A percentile compares a stretch with the other conserved stretches of the same genome.
These are phyloP conservation scores for Procavia capensis DNA, from an alignment of 2,113 vertebrate genomes.

Conservation along the genomic window DNA sequence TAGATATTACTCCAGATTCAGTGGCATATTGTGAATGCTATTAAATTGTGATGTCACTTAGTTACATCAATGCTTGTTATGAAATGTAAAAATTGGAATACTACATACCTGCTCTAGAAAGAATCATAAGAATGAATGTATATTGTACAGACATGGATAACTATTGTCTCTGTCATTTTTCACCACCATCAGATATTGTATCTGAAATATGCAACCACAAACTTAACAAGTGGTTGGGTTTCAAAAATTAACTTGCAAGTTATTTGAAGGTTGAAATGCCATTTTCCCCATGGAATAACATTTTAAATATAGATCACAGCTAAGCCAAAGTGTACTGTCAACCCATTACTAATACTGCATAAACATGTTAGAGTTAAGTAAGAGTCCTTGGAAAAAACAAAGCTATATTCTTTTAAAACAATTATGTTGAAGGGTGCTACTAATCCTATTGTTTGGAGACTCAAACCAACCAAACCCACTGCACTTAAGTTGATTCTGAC, in stretches of 20 bases:
- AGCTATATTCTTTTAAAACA: slow-evolving; percentile 15
- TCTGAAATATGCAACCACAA: background rate
- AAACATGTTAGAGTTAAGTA: slow-evolving; percentile 29
- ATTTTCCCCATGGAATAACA: background rate
- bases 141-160: background rate
- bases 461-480: too few species aligned
- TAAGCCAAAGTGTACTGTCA: background rate
- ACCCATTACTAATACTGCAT: background rate
- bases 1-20: background rate
- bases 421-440: slow-evolving; percentile 8
- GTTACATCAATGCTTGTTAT: background rate
- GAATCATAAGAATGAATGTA: background rate
- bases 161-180: background rate
- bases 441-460: background rate
- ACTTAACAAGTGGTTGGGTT: background rate
- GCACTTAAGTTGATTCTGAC: too few species aligned
- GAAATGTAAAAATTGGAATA: background rate
- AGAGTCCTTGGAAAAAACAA: slow-evolving; percentile 5
- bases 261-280: background rate
- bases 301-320: background rate
- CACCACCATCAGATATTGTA: background rate
- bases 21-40: background rate
- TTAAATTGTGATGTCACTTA: background rate
- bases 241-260: background rate
- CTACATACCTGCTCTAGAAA: background rate